A percentile compares a stretch with the other conserved stretches of the same genome.
phyloP scores from a whole-genome alignment of 2,888 invertebrate genomes.

The Arenicola marina region DNA sequence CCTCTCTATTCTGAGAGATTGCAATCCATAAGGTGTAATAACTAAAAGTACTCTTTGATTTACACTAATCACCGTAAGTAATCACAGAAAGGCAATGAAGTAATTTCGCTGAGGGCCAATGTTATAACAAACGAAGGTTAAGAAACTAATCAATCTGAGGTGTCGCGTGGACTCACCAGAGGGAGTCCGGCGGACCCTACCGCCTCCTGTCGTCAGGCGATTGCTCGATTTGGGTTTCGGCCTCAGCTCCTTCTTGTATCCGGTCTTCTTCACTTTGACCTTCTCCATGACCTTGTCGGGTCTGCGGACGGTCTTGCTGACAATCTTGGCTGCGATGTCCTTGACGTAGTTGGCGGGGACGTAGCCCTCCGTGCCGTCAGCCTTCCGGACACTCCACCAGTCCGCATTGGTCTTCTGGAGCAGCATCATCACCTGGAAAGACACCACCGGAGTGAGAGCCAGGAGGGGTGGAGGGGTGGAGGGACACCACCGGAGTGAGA shows the following conservation, averaged over 20 bases:
- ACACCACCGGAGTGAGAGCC: too few species aligned
- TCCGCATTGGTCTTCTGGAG: constrained; percentile 94
- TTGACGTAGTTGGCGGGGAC: constrained; percentile 96
- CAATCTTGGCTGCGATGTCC: constrained; percentile 82
- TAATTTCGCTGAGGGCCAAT: too few species aligned
- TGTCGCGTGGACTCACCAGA: constrained; percentile 54
- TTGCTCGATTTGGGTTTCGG: too few species aligned
- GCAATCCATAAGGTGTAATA: too few species aligned
- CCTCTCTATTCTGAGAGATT: too few species aligned
- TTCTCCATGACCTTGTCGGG: constrained; percentile 82
- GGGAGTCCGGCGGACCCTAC: constrained; percentile 50
- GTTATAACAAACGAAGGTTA: too few species aligned
- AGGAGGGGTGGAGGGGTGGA: too few species aligned
- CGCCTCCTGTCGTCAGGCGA: constrained; percentile 60
- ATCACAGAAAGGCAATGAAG: too few species aligned
- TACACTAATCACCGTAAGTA: too few species aligned
- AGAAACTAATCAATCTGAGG: too few species aligned
- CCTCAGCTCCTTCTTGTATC: constrained; percentile 50
- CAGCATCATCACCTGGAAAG: constrained; percentile 76
- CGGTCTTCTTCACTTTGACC: constrained; percentile 83
- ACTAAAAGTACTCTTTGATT: too few species aligned
- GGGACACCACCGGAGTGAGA: too few species aligned
- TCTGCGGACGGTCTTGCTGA: constrained; percentile 68
- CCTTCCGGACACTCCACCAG: constrained; percentile 98
- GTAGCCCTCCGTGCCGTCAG: constrained; percentile 90